Percentiles rank a stretch among this genome's conserved stretches.
phyloP scores from a whole-genome alignment of 2,797 vertebrate species.

The Margarornis squamiger region DNA sequence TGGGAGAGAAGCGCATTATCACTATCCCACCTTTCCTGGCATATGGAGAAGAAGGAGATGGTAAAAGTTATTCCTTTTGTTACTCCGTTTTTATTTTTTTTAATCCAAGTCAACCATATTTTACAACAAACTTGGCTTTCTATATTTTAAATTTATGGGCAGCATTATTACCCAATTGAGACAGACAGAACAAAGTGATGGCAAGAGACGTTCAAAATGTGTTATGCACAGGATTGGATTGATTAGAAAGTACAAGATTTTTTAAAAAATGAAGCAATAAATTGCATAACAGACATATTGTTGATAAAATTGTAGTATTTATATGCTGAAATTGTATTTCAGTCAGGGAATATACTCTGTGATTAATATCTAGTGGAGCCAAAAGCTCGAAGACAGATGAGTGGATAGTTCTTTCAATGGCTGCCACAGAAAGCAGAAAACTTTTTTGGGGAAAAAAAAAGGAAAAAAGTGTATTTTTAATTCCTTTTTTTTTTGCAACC shows the following conservation, averaged over 20 bases:
- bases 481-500: neutral
- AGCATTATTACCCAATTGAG: neutral
- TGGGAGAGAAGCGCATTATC: slow-evolving; percentile 92
- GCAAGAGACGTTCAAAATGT: neutral
- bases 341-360: neutral
- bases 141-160: neutral
- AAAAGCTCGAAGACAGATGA: neutral
- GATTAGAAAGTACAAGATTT: neutral
- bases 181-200: neutral
- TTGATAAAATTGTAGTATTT: neutral
- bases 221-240: neutral
- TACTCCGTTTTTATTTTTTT: neutral
- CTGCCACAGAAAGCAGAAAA: neutral
- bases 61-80: slow-evolving; percentile 69
- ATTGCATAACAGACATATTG: neutral
- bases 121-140: neutral
- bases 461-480: neutral
- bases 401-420: neutral
- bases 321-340: neutral
- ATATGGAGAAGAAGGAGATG: slow-evolving; percentile 95
- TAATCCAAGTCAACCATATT: neutral
- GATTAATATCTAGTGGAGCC: neutral
- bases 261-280: neutral
- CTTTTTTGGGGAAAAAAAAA: neutral
- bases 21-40: slow-evolving; percentile 93